These are phyloP conservation scores for Bugulina stolonifera DNA, from an alignment of 2,888 invertebrate genomes.

Conservation along the genomic window DNA sequence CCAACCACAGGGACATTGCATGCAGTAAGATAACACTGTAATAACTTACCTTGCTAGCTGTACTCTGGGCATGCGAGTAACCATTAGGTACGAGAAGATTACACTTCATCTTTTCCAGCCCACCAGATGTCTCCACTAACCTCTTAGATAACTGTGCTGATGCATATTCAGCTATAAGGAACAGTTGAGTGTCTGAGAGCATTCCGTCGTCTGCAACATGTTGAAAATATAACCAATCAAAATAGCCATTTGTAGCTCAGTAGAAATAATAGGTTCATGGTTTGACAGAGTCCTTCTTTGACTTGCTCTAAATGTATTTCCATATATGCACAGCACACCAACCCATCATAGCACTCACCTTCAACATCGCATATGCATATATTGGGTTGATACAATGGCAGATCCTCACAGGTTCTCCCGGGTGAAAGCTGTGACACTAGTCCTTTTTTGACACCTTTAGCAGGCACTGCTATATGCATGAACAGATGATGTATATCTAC, in stretches of 20 bases:
- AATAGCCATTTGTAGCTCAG: no score
- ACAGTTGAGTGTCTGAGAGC: constrained; percentile 29
- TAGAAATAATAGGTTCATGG: no score
- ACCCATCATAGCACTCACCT: constrained; percentile 32
- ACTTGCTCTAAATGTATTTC: no score
- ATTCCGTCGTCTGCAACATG: background rate
- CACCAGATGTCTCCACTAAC: constrained; percentile 28
- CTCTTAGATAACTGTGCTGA: constrained; percentile 36
- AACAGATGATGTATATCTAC: constrained; percentile 39
- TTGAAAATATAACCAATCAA: no score
- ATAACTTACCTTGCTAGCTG: background rate
- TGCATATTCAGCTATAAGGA: constrained; percentile 36
- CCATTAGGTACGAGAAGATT: background rate
- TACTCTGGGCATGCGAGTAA: background rate
- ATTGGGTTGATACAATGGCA: constrained; percentile 37
- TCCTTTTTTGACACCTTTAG: constrained; percentile 29
- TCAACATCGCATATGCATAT: constrained; percentile 40
- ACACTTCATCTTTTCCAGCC: background rate
- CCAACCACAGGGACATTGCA: no score
- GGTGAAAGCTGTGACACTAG: constrained; percentile 31
- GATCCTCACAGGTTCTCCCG: constrained; percentile 34
- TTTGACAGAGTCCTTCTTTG: no score
- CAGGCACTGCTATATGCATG: constrained; percentile 27
- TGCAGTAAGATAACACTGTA: no score
- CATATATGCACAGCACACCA: no score